Conservation (phyloP, 2,113 vertebrate species). For the Pteropus alecto region DNA sequence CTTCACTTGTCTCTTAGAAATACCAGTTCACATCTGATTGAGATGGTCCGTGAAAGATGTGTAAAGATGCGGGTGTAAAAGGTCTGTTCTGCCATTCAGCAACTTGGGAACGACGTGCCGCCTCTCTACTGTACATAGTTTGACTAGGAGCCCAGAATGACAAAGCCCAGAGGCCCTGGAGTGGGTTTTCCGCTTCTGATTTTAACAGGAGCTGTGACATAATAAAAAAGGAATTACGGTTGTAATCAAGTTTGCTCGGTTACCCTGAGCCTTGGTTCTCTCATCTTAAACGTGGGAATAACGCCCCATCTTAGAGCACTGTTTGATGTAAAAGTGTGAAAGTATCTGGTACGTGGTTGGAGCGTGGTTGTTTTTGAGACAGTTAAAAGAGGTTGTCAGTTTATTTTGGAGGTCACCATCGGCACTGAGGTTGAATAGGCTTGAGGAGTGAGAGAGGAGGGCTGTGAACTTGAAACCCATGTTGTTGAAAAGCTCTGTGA, state of each 20-base stretch:
- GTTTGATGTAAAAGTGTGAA: not conserved
- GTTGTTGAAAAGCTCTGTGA: not conserved
- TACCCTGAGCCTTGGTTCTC: not conserved
- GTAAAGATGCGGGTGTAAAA: not conserved
- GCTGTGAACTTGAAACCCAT: not conserved
- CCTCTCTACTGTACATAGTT: not conserved
- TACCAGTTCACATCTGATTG: not conserved
- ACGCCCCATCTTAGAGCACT: not conserved
- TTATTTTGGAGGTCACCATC: not conserved
- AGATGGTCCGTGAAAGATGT: not conserved
- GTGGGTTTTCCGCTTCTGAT: not conserved
- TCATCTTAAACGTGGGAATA: not conserved
- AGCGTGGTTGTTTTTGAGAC: not conserved
- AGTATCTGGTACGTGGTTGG: rapidly evolving
- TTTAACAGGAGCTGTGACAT: not conserved
- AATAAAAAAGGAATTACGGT: not conserved
- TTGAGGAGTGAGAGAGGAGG: not conserved
- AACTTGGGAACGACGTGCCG: not conserved
- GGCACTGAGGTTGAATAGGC: not conserved
- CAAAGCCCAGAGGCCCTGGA: not conserved
- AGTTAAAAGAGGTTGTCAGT: not conserved
- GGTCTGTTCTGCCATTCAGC: not conserved
- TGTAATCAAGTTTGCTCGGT: not conserved
- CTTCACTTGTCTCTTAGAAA: not conserved
- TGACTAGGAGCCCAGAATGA: not conserved